Evolutionary conservation across 2,888 invertebrate genomes (phyloP), one percentile per base, ranked within the genome.

Genomic region (Zele albiditarsus): DNA sequence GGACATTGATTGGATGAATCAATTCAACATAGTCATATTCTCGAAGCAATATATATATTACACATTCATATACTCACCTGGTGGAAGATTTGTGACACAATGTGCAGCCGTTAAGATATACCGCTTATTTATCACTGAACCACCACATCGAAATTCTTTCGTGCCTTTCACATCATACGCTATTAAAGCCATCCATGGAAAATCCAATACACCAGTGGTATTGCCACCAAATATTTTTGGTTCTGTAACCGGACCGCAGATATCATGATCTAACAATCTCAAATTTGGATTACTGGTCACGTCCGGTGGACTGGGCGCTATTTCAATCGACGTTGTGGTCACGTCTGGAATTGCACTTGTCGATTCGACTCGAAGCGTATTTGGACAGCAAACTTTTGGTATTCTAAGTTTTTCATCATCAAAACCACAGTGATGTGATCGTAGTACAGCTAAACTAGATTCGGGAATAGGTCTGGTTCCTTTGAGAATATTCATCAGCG

Each of bases 161-260:
- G 33, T 79, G 6, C 73, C 46, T 12, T 23, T 58, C 49, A 84
- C 86, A 23, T 85, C 79, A 78, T 94, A 95, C 1, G 92, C 91
- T n/a, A 95, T 85, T 1, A 95, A 89, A 0, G 93, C 94, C 94
- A 95, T 93, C 95, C 95, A 95, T 0, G 95, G 95, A 88, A 92
- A 94, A 81, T 95, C 93, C 57, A 91, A 92, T 4, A 94, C 85
- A 0, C 87, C 87, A 0, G 95, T 93, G 75, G 90, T 89, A 62
- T 92, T 91, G 0, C 95, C 95, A 2, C 92, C 91, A 28, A 92
- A 89, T 65, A 95, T 92, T 81, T 92, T 91, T 62, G 91, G 90
- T 8, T 89, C 87, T 14, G 90, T 90, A 6, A 92, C 84, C 0
- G 87, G 86, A 0, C 95, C 95, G 83, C 95, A 95, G 0, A 88